Evolutionary conservation across 1,140 invertebrate genomes (phyloP).

Genomic region (Glomeris maerens): DNA sequence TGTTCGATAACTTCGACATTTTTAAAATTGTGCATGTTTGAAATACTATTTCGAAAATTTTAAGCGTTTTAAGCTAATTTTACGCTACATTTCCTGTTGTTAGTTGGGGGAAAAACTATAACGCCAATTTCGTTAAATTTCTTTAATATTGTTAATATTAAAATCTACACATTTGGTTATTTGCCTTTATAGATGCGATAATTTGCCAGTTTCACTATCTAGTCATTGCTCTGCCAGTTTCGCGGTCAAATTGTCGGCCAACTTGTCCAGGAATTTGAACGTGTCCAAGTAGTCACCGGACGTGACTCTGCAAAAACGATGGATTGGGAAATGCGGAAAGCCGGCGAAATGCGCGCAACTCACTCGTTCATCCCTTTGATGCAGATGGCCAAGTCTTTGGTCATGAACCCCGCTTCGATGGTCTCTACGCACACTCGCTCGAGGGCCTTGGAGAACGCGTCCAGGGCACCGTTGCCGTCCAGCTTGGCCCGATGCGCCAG

Average conservation of each 20-base stretch:
- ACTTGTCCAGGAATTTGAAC: constrained; percentile 91
- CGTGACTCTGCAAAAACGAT: constrained; percentile 43
- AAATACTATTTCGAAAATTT: too few relatives aligned
- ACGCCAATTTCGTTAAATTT: too few relatives aligned
- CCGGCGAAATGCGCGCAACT: constrained; percentile 1
- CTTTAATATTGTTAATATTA: too few relatives aligned
- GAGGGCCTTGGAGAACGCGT: constrained; percentile 62
- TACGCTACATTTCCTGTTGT: too few relatives aligned
- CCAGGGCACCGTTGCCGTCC: constrained; percentile 63
- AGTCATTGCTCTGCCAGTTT: constrained; percentile 35
- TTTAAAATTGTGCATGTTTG: too few relatives aligned
- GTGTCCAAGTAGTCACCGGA: constrained; percentile 87
- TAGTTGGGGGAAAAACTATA: too few relatives aligned
- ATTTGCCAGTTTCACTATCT: too few relatives aligned
- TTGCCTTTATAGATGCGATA: too few relatives aligned
- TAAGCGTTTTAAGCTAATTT: too few relatives aligned
- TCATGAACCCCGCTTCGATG: constrained; percentile 88
- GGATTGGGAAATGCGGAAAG: constrained; percentile 6
- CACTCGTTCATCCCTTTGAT: constrained; percentile 67
- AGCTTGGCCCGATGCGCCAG: constrained; percentile 44
- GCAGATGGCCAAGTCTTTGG: constrained; percentile 98
- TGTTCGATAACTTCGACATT: too few relatives aligned
- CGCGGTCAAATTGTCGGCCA: constrained; percentile 79
- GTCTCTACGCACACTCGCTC: constrained; percentile 87
- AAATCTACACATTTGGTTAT: too few relatives aligned